These are phyloP conservation scores for Drosophila ambigua DNA, from an alignment of 1,140 invertebrate genomes.

Conservation along the genomic window DNA sequence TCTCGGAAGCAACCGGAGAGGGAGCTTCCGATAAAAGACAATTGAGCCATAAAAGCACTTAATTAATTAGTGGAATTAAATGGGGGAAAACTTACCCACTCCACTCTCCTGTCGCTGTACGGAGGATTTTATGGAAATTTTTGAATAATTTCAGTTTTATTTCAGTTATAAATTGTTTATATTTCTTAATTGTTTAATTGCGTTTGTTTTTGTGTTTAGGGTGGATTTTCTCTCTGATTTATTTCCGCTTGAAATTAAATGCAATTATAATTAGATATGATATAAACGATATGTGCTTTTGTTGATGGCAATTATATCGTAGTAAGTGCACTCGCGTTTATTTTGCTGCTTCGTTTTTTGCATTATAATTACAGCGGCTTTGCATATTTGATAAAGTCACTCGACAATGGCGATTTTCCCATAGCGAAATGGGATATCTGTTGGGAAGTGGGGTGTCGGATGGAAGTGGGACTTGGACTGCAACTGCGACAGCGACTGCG, in stretches of 20 bases:
- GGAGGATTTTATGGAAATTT: conserved; percentile 31
- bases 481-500: too few species aligned
- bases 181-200: conserved; percentile 39
- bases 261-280: conserved; percentile 53
- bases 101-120: conserved; percentile 1
- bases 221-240: conserved; percentile 42
- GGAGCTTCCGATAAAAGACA: conserved; percentile 25
- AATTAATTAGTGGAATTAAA: conserved; percentile 46
- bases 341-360: conserved; percentile 48
- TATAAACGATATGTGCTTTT: conserved; percentile 28
- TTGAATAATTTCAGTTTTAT: conserved; percentile 16
- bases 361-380: conserved; percentile 46
- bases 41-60: conserved; percentile 20
- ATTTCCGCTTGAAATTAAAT: conserved; percentile 76
- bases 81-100: conserved; percentile 46
- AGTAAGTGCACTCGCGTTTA: conserved; percentile 60
- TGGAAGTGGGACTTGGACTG: conserved; percentile 11
- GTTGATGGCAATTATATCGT: conserved; percentile 47
- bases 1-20: background rate
- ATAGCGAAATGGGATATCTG: conserved; percentile 3
- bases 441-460: conserved; percentile 5
- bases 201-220: conserved; percentile 39
- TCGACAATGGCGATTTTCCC: conserved; percentile 36
- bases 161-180: conserved; percentile 9
- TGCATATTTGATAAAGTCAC: conserved; percentile 53